Conservation (phyloP, 1,140 invertebrate species). For the Eurosta solidaginis region DNA sequence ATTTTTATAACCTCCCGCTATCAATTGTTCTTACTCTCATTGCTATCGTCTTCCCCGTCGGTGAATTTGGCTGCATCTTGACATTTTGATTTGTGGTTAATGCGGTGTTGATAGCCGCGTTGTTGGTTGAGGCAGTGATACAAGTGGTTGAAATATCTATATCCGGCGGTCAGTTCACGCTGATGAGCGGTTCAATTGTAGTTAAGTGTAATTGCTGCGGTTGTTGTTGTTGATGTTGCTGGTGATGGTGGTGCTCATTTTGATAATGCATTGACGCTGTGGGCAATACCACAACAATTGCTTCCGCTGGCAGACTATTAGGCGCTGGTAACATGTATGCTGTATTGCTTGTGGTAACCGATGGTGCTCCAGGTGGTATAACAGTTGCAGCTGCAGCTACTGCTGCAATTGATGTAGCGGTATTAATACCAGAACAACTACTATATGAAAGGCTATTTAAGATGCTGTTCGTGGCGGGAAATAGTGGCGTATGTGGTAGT, state of each 20-base stretch:
- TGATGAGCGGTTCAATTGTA: conserved; percentile 54
- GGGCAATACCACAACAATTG: conserved; percentile 54
- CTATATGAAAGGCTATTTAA: conserved; percentile 45
- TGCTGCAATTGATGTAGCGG: conserved; percentile 46
- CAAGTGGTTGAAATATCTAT: conserved; percentile 5
- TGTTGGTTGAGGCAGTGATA: background rate
- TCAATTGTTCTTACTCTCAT: conserved; percentile 34
- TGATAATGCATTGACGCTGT: conserved; percentile 44
- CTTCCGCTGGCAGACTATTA: conserved; percentile 40
- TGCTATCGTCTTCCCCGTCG: conserved; percentile 29
- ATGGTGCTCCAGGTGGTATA: conserved; percentile 51
- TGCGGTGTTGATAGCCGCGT: background rate
- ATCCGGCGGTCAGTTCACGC: conserved; percentile 57
- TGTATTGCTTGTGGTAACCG: background rate
- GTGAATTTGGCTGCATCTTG: background rate
- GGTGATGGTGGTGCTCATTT: conserved; percentile 20
- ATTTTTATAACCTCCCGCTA: background rate
- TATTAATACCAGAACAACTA: conserved; percentile 40
- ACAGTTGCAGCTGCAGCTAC: conserved; percentile 54
- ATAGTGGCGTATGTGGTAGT: background rate
- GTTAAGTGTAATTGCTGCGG: conserved; percentile 41
- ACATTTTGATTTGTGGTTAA: conserved; percentile 1
- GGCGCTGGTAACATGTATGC: background rate
- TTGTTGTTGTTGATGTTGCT: conserved; percentile 14
- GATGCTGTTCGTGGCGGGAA: conserved; percentile 42